Evolutionary conservation across 2,888 invertebrate genomes (phyloP), one percentile per base, ranked within the genome.

Genomic region (Onthophagus sagittarius): DNA sequence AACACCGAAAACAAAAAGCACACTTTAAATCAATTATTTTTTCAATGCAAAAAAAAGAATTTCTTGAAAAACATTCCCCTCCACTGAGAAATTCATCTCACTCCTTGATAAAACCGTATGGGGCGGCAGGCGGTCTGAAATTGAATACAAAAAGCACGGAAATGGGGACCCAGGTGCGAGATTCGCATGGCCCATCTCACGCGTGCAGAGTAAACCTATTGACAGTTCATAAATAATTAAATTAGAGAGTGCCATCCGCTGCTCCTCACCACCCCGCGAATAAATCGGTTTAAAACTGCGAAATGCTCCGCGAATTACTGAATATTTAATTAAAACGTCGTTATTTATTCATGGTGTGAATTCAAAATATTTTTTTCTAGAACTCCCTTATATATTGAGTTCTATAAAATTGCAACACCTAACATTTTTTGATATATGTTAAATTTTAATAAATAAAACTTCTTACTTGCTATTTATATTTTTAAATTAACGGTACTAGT

Each of bases 211-310:
- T 82, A 79, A 80, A 80, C 79, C 80, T 81, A 82, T 83, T 80
- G 81, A 81, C 80, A 80, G 80, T 82, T 83, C 83, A 82, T 83
- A 82, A 83, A 83, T 83, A 83, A 83, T 83, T 82, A 82, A 83
- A 82, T 81, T 81, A 80, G 79, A 80, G 79, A 83, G 82, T 83
- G 83, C 82, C 82, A 79, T 80, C 80, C 81, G 78, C 80, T 78
- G 75, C 79, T 77, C 74, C 64, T 63, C 72, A 62, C 32, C 71
- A 11, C 14, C 74, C 72, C 67, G 23, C 67, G n/a, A 67, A 15
- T 67, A 32, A 67, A 67, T 23, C 67, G 67, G 67, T 67, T 67
- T 67, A 67, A 67, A 67, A 67, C 67, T 67, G 67, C 67, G 32
- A 67, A 67, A 67, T 67, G 32, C 67, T 15, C 31, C 32, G 32